Evolutionary conservation across 1,140 invertebrate species (phyloP), one percentile per base, ranked within the genome.

Genomic region (Drosophila lini): DNA sequence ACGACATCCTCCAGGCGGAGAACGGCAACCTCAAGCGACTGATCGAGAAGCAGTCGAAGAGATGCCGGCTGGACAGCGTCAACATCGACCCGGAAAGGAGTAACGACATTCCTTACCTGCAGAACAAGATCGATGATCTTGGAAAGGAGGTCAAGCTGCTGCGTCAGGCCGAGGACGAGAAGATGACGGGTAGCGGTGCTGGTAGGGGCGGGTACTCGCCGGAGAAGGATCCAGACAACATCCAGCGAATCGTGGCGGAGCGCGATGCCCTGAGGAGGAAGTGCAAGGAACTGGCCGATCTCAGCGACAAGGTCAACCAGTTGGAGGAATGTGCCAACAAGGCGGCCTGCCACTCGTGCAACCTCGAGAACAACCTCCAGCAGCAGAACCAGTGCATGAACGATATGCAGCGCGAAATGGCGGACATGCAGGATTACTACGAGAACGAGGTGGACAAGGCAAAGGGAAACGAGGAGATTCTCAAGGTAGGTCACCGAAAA

Each of bases 371-470:
- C 15, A 78, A 62, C 52, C 47, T 90, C 0, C 32, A 74, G 0
- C 58, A 64, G 11, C 82, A 91, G 32, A 59, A 77, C 28, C 45
- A 53, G 3, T 75, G 79, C 42, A 79, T 91, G 34, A 19, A 53
- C 15, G 61, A 77, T 25, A 78, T 91, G 81, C 71, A 90, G 15
- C 59, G 67, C 11, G 90, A 91, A 13, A 91, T 91, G 63, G 56
- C 62, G 11, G 74, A 90, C 10, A 91, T 90, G 85, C 90, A 91
- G 31, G 64, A 57, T 1, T 91, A 78, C 63, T 91, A 91, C 59
- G 86, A 90, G 48, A 61, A 52, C 41, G 75, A 91, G 59, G 64
- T 88, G 3, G 78, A 78, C 13, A 77, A 82, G n/a, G 36, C 62
- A 0, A 90, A 84, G 13, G 80, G 57, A 11, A 78, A 80, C 36